A percentile compares a stretch with the other conserved stretches of the same genome.
Evolutionary conservation across 2,888 invertebrate genomes (phyloP).

Genomic region (Noctua fimbriata): DNA sequence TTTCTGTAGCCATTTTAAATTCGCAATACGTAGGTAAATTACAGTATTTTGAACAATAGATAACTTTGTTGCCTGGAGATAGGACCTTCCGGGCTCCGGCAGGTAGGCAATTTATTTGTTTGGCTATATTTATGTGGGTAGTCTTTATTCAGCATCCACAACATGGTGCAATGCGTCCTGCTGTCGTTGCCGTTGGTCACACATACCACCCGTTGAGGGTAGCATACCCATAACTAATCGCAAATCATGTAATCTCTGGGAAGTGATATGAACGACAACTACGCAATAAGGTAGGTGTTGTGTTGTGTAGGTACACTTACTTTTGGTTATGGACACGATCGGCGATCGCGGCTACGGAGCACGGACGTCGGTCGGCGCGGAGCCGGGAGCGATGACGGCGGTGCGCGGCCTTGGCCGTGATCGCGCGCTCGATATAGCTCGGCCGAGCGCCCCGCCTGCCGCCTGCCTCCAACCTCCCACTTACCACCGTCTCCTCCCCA

Average conservation of each 20-base stretch:
- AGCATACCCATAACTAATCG: background rate
- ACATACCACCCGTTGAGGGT: background rate
- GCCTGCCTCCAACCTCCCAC: constrained; percentile 69
- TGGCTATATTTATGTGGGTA: background rate
- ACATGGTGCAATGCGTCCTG: background rate
- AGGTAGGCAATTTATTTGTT: background rate
- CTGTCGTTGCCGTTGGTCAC: background rate
- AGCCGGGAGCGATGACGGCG: constrained; percentile 79
- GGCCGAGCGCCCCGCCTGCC: constrained; percentile 75
- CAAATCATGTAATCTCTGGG: constrained; percentile 4
- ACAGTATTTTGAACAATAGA: background rate
- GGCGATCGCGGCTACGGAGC: constrained; percentile 61
- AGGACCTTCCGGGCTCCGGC: background rate
- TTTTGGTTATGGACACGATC: constrained; percentile 51
- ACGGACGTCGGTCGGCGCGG: constrained; percentile 72
- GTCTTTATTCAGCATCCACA: background rate
- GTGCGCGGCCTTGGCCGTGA: constrained; percentile 89
- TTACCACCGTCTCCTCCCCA: constrained; percentile 65
- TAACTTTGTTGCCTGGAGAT: constrained; percentile 2
- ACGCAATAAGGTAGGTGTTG: constrained; percentile 62
- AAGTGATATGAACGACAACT: constrained; percentile 7
- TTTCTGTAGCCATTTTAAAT: constrained; percentile 5
- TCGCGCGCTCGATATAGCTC: constrained; percentile 89
- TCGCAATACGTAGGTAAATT: background rate
- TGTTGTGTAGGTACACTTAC: constrained; percentile 26